phyloP scores from a whole-genome alignment of 2,888 invertebrate genomes.

The Maniola hyperantus region DNA sequence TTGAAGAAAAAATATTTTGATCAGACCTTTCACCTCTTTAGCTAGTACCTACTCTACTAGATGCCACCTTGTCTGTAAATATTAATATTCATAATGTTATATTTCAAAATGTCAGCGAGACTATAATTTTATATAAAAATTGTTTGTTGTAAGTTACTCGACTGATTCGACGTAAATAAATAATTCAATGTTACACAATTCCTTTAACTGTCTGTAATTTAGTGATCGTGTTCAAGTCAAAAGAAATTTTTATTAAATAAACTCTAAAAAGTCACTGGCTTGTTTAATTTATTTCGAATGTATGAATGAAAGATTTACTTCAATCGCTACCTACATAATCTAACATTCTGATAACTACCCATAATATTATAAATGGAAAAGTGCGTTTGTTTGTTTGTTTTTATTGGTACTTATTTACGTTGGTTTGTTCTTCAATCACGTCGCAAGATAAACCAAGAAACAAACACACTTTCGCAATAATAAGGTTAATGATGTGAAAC shows the following conservation, averaged over 20 bases:
- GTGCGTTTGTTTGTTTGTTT: no score
- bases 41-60: background rate
- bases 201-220: slow-evolving; percentile 76
- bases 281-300: slow-evolving; percentile 17
- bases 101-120: slow-evolving; percentile 63
- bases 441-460: no score
- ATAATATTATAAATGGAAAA: no score
- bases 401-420: no score
- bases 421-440: no score
- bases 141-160: slow-evolving; percentile 66
- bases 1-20: no score
- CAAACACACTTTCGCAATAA: no score
- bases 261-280: slow-evolving; percentile 45
- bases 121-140: slow-evolving; percentile 55
- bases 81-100: slow-evolving; percentile 55
- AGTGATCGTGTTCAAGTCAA: slow-evolving; percentile 83
- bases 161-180: slow-evolving; percentile 70
- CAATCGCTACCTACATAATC: no score
- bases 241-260: slow-evolving; percentile 82
- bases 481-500: no score
- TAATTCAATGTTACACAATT: slow-evolving; percentile 69
- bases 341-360: no score
- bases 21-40: background rate
- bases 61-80: slow-evolving; percentile 40
- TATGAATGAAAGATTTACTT: background rate